Base-by-base conservation (phyloP, 2,888 invertebrate genomes). In the Ornithoptera alexandrae region DNA sequence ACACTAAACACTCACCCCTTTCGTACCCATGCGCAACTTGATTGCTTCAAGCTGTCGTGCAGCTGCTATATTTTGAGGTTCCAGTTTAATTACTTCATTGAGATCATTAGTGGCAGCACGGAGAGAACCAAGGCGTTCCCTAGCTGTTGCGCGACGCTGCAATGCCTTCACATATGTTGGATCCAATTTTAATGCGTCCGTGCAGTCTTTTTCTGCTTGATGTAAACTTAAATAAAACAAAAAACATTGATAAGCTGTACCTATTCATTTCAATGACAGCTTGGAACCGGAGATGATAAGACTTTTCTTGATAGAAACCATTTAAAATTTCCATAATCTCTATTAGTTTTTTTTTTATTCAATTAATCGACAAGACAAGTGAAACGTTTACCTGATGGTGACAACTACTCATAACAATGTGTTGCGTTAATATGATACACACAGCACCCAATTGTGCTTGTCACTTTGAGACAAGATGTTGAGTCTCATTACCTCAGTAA, bases 151-250 rank as follows among this genome's bases (percentile, higher is more conserved):
- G 75, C 98, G 93, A 1, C 98, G 94, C 75, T 96, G 96, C 73
- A 96, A 94, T 0, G 98, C 98, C 88, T 98, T 98, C 0, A 96
- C 95, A 77, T 97, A 97, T 0, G 93, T 94, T 0, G 94, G 93
- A 83, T 98, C 97, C 8, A 97, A 87, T 71, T 94, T 93, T 3
- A 98, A 88, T 0, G 98, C 97, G 68, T 94, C 92, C 0, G 95
- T 95, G 80, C 98, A 98, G 85, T 98, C 98, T 0, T 94, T 93
- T 78, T 97, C 95, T 0, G 97, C 96, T 81, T 94, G 94, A 73
- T 94, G 92, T 62, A 94, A 94, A 72, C 96, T 96, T 78, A 8
- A 50, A 50, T 53, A 6, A 53, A 18, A 18, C 0, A 22, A 5
- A 53, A 53, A n/a, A 1, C 15, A n/a, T 0, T 18, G 2, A 7